A percentile compares a stretch with the other conserved stretches of the same genome.
Evolutionary conservation across 2,888 invertebrate species (phyloP).

Genomic region (Ophioninae sp.): DNA sequence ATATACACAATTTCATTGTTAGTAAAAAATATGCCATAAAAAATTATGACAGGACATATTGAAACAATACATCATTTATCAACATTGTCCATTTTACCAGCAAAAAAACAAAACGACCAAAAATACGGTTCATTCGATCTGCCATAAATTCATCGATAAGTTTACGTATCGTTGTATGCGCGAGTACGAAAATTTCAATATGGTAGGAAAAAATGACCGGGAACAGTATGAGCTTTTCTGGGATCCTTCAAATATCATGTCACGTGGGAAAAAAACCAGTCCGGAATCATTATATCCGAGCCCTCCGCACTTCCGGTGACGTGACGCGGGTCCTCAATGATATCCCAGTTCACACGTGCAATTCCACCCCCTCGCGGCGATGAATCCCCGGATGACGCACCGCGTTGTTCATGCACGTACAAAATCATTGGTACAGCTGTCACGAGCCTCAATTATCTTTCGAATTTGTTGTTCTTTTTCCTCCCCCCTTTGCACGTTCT

Average conservation of each 20-base stretch:
- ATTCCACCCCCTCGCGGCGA: not conserved
- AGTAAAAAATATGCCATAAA: too few relatives aligned
- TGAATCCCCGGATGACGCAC: not conserved
- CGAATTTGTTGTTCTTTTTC: not conserved
- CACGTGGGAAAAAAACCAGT: constrained; percentile 17
- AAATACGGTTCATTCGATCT: too few relatives aligned
- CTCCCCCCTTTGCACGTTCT: not conserved
- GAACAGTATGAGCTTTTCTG: constrained; percentile 9
- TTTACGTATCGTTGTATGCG: not conserved
- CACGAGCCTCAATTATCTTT: not conserved
- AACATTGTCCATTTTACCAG: too few relatives aligned
- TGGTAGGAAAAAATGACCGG: not conserved
- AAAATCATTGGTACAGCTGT: not conserved
- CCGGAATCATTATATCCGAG: not conserved
- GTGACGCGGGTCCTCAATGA: not conserved
- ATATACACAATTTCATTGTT: too few relatives aligned
- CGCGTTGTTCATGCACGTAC: not conserved
- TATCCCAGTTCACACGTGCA: not conserved
- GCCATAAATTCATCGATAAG: too few relatives aligned
- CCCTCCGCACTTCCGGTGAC: not conserved
- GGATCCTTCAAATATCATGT: constrained; percentile 25
- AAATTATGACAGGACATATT: too few relatives aligned
- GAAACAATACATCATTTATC: too few relatives aligned
- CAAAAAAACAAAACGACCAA: too few relatives aligned
- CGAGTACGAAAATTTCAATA: not conserved